These are phyloP conservation scores for Neolamprologus sp. DNA, from an alignment of 2,113 vertebrate species.

Conservation along the genomic window DNA sequence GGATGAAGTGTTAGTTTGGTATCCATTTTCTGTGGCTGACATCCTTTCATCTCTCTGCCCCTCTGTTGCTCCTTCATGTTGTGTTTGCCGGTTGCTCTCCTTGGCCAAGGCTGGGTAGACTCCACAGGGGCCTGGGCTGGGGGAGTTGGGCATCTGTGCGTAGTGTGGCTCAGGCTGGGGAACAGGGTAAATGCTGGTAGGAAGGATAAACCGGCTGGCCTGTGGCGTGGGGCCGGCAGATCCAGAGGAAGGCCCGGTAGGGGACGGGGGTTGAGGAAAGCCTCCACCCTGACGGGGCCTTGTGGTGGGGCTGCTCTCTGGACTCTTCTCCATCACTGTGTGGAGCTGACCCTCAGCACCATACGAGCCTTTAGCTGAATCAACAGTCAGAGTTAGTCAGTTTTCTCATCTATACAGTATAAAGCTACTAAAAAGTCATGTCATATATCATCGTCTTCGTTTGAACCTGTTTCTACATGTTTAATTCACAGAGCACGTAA, in stretches of 20 bases:
- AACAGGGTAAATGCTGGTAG: conserved; percentile 78
- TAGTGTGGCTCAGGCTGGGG: conserved; percentile 84
- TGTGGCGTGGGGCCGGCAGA: conserved; percentile 44
- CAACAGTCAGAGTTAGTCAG: background rate
- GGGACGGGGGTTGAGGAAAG: conserved; percentile 62
- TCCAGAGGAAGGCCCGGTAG: conserved; percentile 44
- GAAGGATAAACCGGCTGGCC: conserved; percentile 76
- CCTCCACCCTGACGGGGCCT: conserved; percentile 76
- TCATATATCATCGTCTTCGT: background rate
- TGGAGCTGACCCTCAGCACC: conserved; percentile 84
- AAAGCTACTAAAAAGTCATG: background rate
- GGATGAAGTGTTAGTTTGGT: conserved; percentile 66
- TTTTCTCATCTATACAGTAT: background rate
- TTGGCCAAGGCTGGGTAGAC: conserved; percentile 80
- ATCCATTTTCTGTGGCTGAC: conserved; percentile 71
- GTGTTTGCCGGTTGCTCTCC: conserved; percentile 67
- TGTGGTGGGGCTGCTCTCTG: conserved; percentile 84
- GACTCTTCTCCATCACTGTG: conserved; percentile 89
- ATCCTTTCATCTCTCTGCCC: background rate
- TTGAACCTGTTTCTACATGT: background rate
- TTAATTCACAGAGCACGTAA: background rate
- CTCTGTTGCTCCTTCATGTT: background rate
- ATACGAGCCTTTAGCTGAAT: conserved; percentile 63
- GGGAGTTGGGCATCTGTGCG: conserved; percentile 76
- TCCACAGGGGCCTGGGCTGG: conserved; percentile 46